Evolutionary conservation across 2,888 invertebrate species (phyloP), one percentile per base, ranked within the genome.

Genomic region (Aphidius colemani): DNA sequence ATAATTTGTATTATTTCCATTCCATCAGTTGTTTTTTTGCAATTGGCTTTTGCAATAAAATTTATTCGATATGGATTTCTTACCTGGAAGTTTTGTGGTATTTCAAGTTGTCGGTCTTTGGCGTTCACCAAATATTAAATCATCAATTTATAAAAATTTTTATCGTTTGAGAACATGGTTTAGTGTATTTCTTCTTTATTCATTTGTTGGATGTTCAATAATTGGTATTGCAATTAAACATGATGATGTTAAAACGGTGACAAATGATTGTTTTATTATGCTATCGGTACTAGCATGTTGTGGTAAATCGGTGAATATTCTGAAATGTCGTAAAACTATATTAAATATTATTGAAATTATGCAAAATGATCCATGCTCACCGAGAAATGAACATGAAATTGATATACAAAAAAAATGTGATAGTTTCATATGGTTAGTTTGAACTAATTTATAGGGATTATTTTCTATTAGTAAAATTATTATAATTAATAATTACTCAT

Each of bases 61-160:
- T n/a, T n/a, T 18, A 18, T 18, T 18, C 13, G 2, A 18, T 18
- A 57, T 46, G 46, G 57, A 46, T 39, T 57, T 57, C 46, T 44
- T 65, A 40, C 57, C 64, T 4, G 61, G 56, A 7, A 65, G 64
- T 56, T 65, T 61, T 46, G 18, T 51, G 9, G 58, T 65, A n/a
- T 57, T 65, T 3, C 56, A 58, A 50, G 53, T 53, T 13, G 57
- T 57, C 13, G 64, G 64, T 8, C 43, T 65, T 18, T 65, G 64
- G 64, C 51, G 57, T 44, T 58, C 64, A 7, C 18, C 18, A 13
- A 40, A 53, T 39, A 50, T 50, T 45, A 13, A 41, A n/a, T 61
- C 61, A 10, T 53, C 61, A n/a, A 48, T 50, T 39, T 30, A 41
- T 3, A 43, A 48, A 8, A 53, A 41, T 7, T 13, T 58, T 9